Base-by-base conservation (phyloP, 2,113 vertebrate species). In the Falcunculus frontatus region DNA sequence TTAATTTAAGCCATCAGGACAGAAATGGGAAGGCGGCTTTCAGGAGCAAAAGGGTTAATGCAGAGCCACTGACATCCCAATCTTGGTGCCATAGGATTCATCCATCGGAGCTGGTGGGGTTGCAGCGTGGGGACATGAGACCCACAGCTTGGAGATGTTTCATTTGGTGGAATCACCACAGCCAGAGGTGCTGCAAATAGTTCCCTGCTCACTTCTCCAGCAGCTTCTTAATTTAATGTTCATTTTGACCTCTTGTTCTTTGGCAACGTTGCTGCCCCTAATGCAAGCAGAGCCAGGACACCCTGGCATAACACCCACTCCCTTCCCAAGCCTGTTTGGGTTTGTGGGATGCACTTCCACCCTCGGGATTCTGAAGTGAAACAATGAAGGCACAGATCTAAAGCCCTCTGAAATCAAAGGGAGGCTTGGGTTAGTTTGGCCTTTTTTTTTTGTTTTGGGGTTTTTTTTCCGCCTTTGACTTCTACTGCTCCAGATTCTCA, bases 251-350 rank as follows among this genome's bases (percentile, higher is more conserved):
- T 16, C 44, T 70, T 68, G 9, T 9, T 87, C 26, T 78, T 29
- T 39, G 33, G 47, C 26, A 69, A 26, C 0, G 0, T 37, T 30
- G 10, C n/a, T 82, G 32, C 25, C 37, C 39, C 21, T 18, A 35
- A 32, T 32, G 32, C 42, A 44, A 52, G n/a, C 50, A 74, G 83
- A 73, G 18, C 26, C 52, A 49, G 62, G 15, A 64, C 11, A 86
- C 37, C 30, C 53, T 56, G 57, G 20, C 21, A 42, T 44, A 82
- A 19, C 29, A 82, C 39, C 10, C 56, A 1, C 16, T 35, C 18
- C 42, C 32, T 84, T 89, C 30, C 37, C 15, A 1, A 32, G 17
- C 11, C 27, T 8, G 0, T 23, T 68, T 6, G 11, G 7, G 20
- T 69, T 81, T 80, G 52, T 73, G 69, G 50, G 76, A 39, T 77